Base-by-base conservation (phyloP, 2,888 invertebrate genomes). In the Lasioglossum oenotherae region DNA sequence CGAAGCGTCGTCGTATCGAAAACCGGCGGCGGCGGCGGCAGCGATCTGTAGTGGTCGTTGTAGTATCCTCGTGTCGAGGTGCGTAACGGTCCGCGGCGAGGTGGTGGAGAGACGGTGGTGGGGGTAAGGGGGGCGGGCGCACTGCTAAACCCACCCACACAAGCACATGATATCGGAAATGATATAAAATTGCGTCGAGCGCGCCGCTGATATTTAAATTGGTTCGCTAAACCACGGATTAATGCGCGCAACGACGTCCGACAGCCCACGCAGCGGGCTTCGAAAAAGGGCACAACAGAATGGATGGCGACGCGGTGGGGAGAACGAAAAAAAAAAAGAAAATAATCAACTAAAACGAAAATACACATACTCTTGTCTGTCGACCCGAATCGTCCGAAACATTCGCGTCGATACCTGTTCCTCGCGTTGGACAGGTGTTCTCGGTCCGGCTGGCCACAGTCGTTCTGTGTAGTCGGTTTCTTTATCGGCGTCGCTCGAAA, bases 141-240 rank as follows among this genome's bases (percentile, higher is more conserved):
- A 92, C 92, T 91, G 92, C 93, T 93, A 93, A 93, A 92, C 92
- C 92, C 93, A 94, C 94, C 94, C 92, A 94, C 93, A 93, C 94
- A 92, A 88, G 90, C 91, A 91, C 92, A 92, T 92, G 93, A 93
- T 95, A 95, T 95, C 95, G 95, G 95, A 95, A 95, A 95, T 95
- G 94, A 95, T 95, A 95, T 95, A 95, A 95, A 95, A 95, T 95
- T 95, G 95, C 95, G 95, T 95, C 93, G 92, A 94, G 93, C 93
- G 92, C 94, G 94, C 93, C 93, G 94, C 94, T 94, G 94, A 95
- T 95, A 95, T 95, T 95, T 95, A 95, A 95, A 95, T 95, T 95
- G 95, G 94, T 95, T 94, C 94, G 95, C 95, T 95, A 95, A 95
- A 95, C 93, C 94, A 94, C 95, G 94, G 93, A 94, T 95, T 95